Conservation (phyloP, 2,113 vertebrate species). For the Riparia riparia region DNA sequence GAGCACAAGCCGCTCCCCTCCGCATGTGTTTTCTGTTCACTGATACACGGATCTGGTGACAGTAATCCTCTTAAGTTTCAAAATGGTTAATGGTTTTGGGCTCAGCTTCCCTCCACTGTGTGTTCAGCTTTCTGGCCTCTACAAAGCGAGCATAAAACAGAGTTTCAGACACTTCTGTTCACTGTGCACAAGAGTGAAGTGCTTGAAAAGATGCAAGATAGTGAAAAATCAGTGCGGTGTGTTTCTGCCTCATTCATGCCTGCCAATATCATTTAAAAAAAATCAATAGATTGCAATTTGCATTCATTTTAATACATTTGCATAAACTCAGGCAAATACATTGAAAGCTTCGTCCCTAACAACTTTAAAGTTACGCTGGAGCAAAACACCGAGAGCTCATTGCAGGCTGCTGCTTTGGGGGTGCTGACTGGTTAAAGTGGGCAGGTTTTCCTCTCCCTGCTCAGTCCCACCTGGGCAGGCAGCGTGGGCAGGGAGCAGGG, state of each 20-base stretch:
- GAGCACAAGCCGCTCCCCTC: not conserved
- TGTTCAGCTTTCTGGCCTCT: not conserved
- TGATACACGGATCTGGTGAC: not conserved
- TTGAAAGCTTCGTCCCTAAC: constrained; percentile 43
- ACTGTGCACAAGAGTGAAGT: constrained; percentile 1
- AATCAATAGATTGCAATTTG: constrained; percentile 75
- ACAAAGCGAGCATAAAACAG: not conserved
- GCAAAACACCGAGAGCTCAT: not conserved
- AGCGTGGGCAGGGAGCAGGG: not conserved
- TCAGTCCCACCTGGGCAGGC: rapidly evolving
- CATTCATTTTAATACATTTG: constrained; percentile 72
- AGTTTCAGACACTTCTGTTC: constrained; percentile 7
- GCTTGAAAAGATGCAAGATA: constrained; percentile 51
- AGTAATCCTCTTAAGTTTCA: not conserved
- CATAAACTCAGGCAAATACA: constrained; percentile 48
- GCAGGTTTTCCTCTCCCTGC: not conserved
- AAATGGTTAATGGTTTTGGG: not conserved
- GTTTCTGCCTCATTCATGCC: constrained; percentile 51
- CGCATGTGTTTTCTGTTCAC: not conserved
- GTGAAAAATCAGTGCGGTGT: constrained; percentile 49
- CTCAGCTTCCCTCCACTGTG: not conserved
- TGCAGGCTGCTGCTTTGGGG: not conserved
- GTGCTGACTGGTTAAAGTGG: not conserved
- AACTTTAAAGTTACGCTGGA: constrained; percentile 33
- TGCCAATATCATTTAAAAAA: constrained; percentile 61